phyloP scores from a whole-genome alignment of 2,888 invertebrate genomes.

The Hecatera dysodea region DNA sequence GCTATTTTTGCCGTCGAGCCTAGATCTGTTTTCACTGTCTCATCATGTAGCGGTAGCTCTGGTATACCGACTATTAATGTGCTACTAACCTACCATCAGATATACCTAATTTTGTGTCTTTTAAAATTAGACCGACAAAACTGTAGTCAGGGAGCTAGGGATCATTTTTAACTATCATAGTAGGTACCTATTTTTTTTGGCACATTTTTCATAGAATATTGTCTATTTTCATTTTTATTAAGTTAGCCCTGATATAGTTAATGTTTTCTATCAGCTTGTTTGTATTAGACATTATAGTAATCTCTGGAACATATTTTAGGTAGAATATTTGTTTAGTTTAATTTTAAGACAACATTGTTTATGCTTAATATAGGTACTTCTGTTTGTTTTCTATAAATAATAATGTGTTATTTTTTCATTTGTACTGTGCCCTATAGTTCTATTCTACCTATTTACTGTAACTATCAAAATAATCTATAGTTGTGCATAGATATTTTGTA shows the following conservation, averaged over 20 bases:
- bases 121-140: conserved; percentile 37
- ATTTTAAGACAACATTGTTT: no score
- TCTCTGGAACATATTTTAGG: no score
- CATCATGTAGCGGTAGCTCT: no score
- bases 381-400: no score
- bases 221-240: no score
- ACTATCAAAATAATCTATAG: not conserved
- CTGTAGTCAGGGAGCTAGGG: conserved; percentile 7
- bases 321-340: no score
- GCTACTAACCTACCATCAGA: not conserved
- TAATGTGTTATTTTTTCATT: no score
- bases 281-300: no score
- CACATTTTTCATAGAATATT: no score
- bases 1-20: conserved; percentile 41
- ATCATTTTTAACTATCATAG: not conserved
- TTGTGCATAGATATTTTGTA: not conserved
- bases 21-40: conserved; percentile 22
- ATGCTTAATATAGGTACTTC: no score
- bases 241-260: no score
- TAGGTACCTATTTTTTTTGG: not conserved
- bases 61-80: conserved; percentile 2
- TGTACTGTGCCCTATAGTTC: not conserved
- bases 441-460: not conserved
- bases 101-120: conserved; percentile 8
- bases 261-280: no score